Base-by-base conservation (phyloP, 2,797 vertebrate species). In the Strix occidentalis region DNA sequence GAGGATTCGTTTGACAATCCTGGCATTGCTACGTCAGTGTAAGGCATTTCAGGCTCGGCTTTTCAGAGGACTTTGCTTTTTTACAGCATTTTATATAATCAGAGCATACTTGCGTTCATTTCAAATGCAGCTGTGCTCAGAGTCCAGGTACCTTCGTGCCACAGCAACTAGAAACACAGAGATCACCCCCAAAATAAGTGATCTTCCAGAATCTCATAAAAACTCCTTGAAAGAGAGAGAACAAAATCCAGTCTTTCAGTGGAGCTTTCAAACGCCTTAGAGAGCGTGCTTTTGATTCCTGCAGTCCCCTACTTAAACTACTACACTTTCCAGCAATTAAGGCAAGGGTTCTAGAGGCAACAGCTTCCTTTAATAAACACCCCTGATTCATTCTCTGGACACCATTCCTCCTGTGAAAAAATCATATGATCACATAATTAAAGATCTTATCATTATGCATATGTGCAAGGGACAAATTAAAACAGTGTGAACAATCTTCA, bases 341-440 rank as follows among this genome's bases (percentile, higher is more conserved):
- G 29, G 86, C 72, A 54, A 93, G 60, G 66, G 57, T 90, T 95
- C 92, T 94, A 86, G 41, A 95, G 75, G 77, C 78, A 96, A 93
- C 53, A 80, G 94, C 57, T 94, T 90, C 84, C 75, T 92, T 93
- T 87, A 93, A 93, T 64, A 93, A 95, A 93, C 78, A 95, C 10
- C 46, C 51, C 78, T 90, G 53, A 93, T 91, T 95, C 72, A 75
- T 75, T 94, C 76, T 88, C 94, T 24, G 63, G 83, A 89, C 83
- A 93, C 58, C 54, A 63, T 74, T 88, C 81, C 90, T 85, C 53
- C 81, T 33, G 75, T 33, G 89, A 95, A 92, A 96, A 96, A 96
- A 90, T n/a, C 68, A 83, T 33, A 81, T 91, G 93, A 95, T 95
- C 94, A 89, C 65, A 87, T 87, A 96, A 94, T 94, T 93, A 96